Conservation (phyloP, 2,113 vertebrate genomes). For the Carassius auratus region DNA sequence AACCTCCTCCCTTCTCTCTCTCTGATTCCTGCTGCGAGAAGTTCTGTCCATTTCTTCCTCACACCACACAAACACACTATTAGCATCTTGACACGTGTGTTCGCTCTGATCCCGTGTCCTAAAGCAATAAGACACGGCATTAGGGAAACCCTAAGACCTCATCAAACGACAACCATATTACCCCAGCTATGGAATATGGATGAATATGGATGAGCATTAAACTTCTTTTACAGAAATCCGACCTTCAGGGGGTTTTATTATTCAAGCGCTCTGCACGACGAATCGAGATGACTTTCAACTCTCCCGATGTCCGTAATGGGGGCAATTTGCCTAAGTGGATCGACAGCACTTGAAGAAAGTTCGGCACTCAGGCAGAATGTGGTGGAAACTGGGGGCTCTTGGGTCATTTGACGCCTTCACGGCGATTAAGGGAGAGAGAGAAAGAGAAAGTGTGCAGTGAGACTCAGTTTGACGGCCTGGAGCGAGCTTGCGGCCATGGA, state of each 20-base stretch:
- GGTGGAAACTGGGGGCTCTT: conserved; percentile 51
- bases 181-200: conserved; percentile 68
- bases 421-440: conserved; percentile 29
- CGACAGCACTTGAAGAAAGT: conserved; percentile 66
- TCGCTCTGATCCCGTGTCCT: conserved; percentile 44
- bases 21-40: background rate
- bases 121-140: conserved; percentile 23
- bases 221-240: conserved; percentile 65
- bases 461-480: conserved; percentile 27
- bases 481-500: conserved; percentile 2
- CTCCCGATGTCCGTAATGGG: conserved; percentile 66
- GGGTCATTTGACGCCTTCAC: conserved; percentile 61
- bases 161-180: conserved; percentile 72
- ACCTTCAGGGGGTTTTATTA: conserved; percentile 69
- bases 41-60: conserved; percentile 30
- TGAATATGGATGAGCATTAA: conserved; percentile 77
- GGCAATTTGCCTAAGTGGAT: conserved; percentile 65
- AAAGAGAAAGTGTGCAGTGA: conserved; percentile 39
- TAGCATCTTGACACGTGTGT: conserved; percentile 32
- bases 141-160: conserved; percentile 61
- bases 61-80: conserved; percentile 41
- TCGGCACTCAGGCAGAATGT: conserved; percentile 45
- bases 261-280: conserved; percentile 62
- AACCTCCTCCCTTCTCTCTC: background rate
- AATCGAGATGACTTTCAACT: conserved; percentile 71